Evolutionary conservation across 64 coral and sea anemone species (phyloP), one percentile per base, ranked within the genome.

Genomic region (Porites lutea): DNA sequence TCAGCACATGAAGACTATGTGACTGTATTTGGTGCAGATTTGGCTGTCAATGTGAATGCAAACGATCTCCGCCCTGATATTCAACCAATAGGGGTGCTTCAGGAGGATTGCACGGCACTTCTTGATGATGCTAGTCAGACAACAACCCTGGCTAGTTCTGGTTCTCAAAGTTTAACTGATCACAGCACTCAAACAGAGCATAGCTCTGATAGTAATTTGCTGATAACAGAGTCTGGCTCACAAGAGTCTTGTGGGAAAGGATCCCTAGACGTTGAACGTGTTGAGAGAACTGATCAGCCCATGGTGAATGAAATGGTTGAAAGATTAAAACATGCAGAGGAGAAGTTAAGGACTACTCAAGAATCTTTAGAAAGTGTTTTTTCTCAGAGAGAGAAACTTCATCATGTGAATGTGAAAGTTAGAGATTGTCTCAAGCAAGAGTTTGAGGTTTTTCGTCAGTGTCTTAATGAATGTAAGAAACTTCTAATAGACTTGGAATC

Each of bases 1-100:
- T 97, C 95, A 52, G 95, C 95, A 1, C 92, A 97, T 72, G 95
- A 97, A 21, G 95, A 97, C 8, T 97, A 97, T 91, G 95, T 97
- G 3, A 97, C 95, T 18, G 95, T 97, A 10, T 88, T 86, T 76
- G 95, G 81, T 55, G 77, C 92, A 23, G 95, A 97, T 57, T 60
- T 94, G 10, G 92, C 65, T 8, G 67, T 16, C 18, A 52, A 89
- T 68, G 0, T 18, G 22, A 20, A 65, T 67, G 73, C 59, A 15
- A 60, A 47, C 8, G 71, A 90, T 14, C 4, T 13, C 2, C 44
- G 75, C n/a, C 37, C n/a, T 65, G 71, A 93, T 59, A 16, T 75
- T 48, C 84, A 74, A 61, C 82, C 89, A 74, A 14, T 72, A 62
- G 82, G 77, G 63, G 75, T 91, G 61, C 27, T 77, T 87, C 23